Base-by-base conservation (phyloP, 1,140 invertebrate species). In the Micrasema minimum region DNA sequence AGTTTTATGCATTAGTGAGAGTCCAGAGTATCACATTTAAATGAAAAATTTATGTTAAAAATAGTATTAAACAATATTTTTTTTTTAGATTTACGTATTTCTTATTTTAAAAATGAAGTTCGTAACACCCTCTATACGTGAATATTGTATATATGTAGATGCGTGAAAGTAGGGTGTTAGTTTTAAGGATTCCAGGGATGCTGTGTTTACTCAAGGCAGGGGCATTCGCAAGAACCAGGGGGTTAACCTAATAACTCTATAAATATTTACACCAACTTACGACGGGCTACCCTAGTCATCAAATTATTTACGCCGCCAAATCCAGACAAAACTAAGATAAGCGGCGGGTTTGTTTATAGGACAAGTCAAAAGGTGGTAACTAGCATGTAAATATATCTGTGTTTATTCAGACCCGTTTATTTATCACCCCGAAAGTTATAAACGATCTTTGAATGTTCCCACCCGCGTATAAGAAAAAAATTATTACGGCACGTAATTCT, bases 251-350 rank as follows among this genome's bases (percentile, higher is more conserved):
- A 59, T 59, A 59, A 59, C 55, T 59, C 55, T 43, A 59, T 59
- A 59, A 59, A 59, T 59, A 59, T 59, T 59, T 59, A 59, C 55
- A 59, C 55, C 55, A 38, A 59, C 55, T 59, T 41, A 20, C 16
- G 18, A 16, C n/a, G 55, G 18, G 37, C 16, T 26, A 31, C 55
- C 55, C 55, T 20, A 59, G 35, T 59, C 55, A 59, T 59, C 55
- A 59, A 59, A 38, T 59, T 59, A 59, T 59, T 59, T 59, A 59
- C 38, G 55, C 55, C 55, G 55, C 37, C 55, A 59, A 53, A 59
- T 59, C 55, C 37, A 38, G 55, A 59, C 55, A 38, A 38, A 41
- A 16, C 55, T 16, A 59, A 41, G 37, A 59, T 59, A 59, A 59
- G 37, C 35, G 37, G 18, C 35, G 9, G 35, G 9, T 26, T 55